Evolutionary conservation across 2,797 vertebrate species (phyloP).

Genomic region (Masticophis lateralis): DNA sequence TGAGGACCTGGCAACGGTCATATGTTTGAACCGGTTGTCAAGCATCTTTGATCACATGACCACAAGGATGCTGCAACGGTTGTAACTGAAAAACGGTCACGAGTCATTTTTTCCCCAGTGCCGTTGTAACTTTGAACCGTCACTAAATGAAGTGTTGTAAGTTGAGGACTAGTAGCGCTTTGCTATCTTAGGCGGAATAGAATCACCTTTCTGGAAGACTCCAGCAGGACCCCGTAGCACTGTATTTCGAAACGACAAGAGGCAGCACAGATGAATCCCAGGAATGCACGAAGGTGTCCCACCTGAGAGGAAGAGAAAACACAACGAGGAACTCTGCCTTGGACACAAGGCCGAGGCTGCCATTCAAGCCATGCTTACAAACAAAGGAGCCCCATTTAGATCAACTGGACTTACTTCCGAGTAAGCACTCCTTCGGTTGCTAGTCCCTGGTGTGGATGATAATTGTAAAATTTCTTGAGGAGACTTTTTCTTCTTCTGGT

Average conservation of each 20-base stretch:
- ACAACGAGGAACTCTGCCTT: background rate
- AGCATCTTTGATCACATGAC: too few relatives aligned
- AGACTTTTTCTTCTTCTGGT: background rate
- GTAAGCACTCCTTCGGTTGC: background rate
- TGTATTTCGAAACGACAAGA: background rate
- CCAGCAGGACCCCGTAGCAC: background rate
- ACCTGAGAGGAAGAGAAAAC: slow-evolving; percentile 1
- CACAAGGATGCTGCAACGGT: too few relatives aligned
- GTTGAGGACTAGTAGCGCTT: background rate
- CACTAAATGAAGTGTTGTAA: background rate
- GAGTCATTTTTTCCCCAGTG: too few relatives aligned
- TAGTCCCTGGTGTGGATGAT: background rate
- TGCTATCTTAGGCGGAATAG: background rate
- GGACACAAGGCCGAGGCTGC: background rate
- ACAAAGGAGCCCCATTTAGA: background rate
- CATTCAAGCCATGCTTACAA: background rate
- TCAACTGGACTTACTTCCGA: background rate
- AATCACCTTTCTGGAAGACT: slow-evolving; percentile 4
- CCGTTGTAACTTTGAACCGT: background rate
- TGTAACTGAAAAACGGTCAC: too few relatives aligned
- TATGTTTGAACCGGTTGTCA: too few relatives aligned
- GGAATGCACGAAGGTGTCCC: background rate
- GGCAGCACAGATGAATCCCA: background rate
- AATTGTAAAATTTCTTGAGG: background rate
- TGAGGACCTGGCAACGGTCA: too few relatives aligned